Percentiles rank a stretch among this genome's conserved stretches.
Evolutionary conservation across 1,140 invertebrate species (phyloP).

Genomic region (Atopsyche davidsoni): DNA sequence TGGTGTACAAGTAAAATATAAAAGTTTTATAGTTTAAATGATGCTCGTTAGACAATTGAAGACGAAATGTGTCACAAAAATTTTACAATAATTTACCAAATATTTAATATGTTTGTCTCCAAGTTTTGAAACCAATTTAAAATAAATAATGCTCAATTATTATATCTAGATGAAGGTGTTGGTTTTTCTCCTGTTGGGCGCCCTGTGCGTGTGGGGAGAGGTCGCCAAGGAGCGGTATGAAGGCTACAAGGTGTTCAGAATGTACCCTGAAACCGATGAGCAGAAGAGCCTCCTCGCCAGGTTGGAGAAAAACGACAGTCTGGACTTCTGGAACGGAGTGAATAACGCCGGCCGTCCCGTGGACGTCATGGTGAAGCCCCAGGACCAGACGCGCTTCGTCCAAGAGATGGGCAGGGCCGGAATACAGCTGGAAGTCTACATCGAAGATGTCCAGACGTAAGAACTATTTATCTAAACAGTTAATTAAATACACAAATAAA

Average conservation of each 20-base stretch:
- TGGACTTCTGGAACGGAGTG: constrained; percentile 26
- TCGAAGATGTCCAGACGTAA: constrained; percentile 37
- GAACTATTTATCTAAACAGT: too few species aligned
- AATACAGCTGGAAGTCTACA: constrained; percentile 31
- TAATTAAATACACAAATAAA: background rate
- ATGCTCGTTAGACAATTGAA: background rate
- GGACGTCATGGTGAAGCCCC: constrained; percentile 37
- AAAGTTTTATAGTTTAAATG: background rate
- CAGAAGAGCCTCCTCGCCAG: constrained; percentile 14
- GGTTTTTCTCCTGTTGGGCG: constrained; percentile 10
- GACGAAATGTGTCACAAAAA: background rate
- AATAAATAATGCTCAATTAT: background rate
- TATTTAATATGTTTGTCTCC: background rate
- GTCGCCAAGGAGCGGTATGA: constrained; percentile 7
- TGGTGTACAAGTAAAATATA: background rate
- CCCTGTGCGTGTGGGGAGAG: constrained; percentile 3
- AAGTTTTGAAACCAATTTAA: background rate
- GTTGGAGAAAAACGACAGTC: constrained; percentile 6
- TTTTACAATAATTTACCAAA: background rate
- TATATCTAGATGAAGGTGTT: constrained; percentile 17
- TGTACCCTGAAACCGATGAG: constrained; percentile 17
- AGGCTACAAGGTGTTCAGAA: constrained; percentile 23
- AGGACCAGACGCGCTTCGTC: constrained; percentile 30
- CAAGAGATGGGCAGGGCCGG: constrained; percentile 18
- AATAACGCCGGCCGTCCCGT: constrained; percentile 22